Conservation (phyloP, 2,113 vertebrate species). For the Lipotes vexillifer region DNA sequence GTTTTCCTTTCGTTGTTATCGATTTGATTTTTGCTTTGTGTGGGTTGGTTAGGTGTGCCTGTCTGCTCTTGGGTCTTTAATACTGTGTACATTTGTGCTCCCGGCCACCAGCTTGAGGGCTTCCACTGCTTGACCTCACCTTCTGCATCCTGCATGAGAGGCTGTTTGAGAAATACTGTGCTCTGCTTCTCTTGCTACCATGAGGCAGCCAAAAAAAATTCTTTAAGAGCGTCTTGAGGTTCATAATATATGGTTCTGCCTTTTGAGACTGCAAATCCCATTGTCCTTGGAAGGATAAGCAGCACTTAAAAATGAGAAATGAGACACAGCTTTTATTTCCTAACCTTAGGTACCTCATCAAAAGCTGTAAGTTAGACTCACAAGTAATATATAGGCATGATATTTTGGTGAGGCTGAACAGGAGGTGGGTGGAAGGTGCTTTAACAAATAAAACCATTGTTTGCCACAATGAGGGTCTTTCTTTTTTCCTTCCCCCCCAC, state of each 20-base stretch:
- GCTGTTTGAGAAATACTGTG: neutral
- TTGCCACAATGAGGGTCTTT: neutral
- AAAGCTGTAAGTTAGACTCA: constrained; percentile 51
- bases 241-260: constrained; percentile 31
- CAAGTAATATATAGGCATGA: constrained; percentile 20
- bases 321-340: constrained; percentile 55
- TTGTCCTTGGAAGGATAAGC: constrained; percentile 52
- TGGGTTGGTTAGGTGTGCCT: neutral
- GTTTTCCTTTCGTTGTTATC: neutral
- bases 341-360: constrained; percentile 69
- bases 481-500: neutral
- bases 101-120: neutral
- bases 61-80: neutral
- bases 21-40: neutral
- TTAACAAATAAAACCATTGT: neutral
- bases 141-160: neutral
- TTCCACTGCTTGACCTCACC: too few species aligned
- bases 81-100: rapidly evolving
- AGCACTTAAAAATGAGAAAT: constrained; percentile 63
- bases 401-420: constrained; percentile 28
- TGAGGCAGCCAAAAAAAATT: neutral
- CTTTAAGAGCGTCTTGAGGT: constrained; percentile 35
- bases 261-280: constrained; percentile 66
- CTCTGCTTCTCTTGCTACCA: neutral
- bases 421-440: neutral